These are phyloP conservation scores for Sebastes steindachneri DNA, from an alignment of 2,797 vertebrate genomes.

Conservation along the genomic window DNA sequence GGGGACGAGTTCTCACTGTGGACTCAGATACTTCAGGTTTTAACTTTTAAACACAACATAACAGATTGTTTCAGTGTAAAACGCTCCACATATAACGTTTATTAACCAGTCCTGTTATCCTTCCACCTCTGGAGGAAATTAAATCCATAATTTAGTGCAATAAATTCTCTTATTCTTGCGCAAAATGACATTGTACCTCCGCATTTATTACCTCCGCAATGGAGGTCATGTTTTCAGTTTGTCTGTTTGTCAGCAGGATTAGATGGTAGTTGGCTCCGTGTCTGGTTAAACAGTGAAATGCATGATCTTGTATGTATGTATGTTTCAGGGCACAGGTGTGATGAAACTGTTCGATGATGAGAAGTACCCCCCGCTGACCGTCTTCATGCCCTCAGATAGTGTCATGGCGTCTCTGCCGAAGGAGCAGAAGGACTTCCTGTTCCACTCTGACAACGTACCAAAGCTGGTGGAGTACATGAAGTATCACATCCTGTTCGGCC, in stretches of 20 bases:
- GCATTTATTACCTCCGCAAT: too few relatives aligned
- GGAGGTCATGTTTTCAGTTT: too few relatives aligned
- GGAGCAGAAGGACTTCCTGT: slow-evolving; percentile 90
- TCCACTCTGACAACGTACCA: slow-evolving; percentile 80
- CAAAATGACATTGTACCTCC: too few relatives aligned
- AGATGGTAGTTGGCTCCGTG: background rate
- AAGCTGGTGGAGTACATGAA: slow-evolving; percentile 89
- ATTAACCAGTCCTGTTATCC: too few relatives aligned
- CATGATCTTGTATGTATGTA: background rate
- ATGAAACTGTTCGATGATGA: slow-evolving; percentile 79
- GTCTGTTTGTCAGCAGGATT: too few relatives aligned
- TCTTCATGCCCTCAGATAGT: slow-evolving; percentile 90
- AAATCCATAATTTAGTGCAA: too few relatives aligned
- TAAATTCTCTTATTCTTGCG: too few relatives aligned
- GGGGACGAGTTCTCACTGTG: background rate
- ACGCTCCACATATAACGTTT: too few relatives aligned
- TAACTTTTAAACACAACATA: background rate
- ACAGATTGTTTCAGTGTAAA: too few relatives aligned
- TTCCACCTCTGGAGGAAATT: too few relatives aligned
- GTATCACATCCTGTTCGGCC: slow-evolving; percentile 88
- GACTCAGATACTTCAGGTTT: background rate
- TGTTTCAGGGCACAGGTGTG: slow-evolving; percentile 85
- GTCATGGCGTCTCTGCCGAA: slow-evolving; percentile 83
- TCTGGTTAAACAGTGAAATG: background rate
- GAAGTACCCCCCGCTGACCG: slow-evolving; percentile 85